phyloP scores from a whole-genome alignment of 2,113 vertebrate species.

The Herpetotheres cachinnans region DNA sequence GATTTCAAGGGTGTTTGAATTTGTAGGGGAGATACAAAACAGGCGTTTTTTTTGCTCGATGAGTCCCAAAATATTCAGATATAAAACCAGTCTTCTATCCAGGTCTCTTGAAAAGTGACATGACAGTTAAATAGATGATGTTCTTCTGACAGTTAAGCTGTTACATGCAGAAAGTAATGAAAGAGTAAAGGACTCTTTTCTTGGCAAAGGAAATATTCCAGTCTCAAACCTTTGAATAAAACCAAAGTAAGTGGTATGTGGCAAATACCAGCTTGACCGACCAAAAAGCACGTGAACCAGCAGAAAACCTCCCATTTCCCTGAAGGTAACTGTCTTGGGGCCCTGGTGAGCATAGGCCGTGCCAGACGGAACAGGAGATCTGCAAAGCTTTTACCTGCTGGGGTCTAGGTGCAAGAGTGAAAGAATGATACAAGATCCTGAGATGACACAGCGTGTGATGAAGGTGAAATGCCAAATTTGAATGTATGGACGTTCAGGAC shows the following conservation, averaged over 20 bases:
- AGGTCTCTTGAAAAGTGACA: neutral
- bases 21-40: neutral
- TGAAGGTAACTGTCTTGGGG: neutral
- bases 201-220: neutral
- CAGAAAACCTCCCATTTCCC: neutral
- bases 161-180: neutral
- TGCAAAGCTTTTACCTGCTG: neutral
- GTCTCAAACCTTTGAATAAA: neutral
- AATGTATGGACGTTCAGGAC: neutral
- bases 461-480: neutral
- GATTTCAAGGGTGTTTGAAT: neutral
- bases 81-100: neutral
- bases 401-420: neutral
- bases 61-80: neutral
- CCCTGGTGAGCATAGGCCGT: fast-evolving
- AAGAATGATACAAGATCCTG: neutral
- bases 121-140: neutral
- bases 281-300: neutral
- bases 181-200: neutral
- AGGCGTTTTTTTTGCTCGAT: neutral
- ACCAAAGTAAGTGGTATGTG: neutral
- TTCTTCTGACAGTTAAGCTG: neutral
- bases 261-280: neutral
- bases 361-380: neutral
- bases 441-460: neutral